A percentile compares a stretch with the other conserved stretches of the same genome.
phyloP scores from a whole-genome alignment of 1,140 invertebrate species.

The Zaprionus africanus region DNA sequence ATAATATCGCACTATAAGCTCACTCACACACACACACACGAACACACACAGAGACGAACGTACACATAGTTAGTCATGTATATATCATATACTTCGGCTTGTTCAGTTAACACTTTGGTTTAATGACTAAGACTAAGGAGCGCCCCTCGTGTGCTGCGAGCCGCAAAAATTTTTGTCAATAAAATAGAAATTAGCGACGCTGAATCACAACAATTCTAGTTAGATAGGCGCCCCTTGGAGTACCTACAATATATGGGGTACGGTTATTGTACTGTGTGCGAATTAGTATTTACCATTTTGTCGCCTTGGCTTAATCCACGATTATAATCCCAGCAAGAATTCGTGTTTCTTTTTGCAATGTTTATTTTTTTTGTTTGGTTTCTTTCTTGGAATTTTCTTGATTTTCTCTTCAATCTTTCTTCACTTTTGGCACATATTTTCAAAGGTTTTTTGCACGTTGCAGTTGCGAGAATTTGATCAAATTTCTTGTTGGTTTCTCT shows the following conservation, averaged over 20 bases:
- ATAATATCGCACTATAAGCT: slow-evolving; percentile 63
- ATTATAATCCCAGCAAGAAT: slow-evolving; percentile 44
- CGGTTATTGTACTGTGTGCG: background rate
- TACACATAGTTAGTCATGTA: slow-evolving; percentile 34
- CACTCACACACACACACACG: slow-evolving; percentile 20
- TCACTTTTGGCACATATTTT: slow-evolving; percentile 53
- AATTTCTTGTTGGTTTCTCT: slow-evolving; percentile 28
- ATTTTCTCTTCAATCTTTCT: slow-evolving; percentile 21
- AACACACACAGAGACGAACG: background rate
- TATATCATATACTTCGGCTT: slow-evolving; percentile 31
- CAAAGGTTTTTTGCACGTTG: slow-evolving; percentile 49
- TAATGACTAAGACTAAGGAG: slow-evolving; percentile 82
- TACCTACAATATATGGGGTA: background rate
- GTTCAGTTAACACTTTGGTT: slow-evolving; percentile 57
- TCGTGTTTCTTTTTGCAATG: slow-evolving; percentile 13
- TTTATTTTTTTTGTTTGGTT: slow-evolving; percentile 34
- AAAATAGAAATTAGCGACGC: slow-evolving; percentile 76
- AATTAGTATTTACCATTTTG: slow-evolving; percentile 71
- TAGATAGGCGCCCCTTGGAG: slow-evolving; percentile 9
- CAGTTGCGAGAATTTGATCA: slow-evolving; percentile 37
- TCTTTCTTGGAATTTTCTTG: slow-evolving; percentile 10
- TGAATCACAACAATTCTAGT: slow-evolving; percentile 50
- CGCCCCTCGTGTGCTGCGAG: slow-evolving; percentile 45
- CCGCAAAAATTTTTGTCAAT: slow-evolving; percentile 62
- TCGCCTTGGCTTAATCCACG: slow-evolving; percentile 51